phyloP scores from a whole-genome alignment of 2,113 vertebrate genomes.

The Ranitomeya variabilis region DNA sequence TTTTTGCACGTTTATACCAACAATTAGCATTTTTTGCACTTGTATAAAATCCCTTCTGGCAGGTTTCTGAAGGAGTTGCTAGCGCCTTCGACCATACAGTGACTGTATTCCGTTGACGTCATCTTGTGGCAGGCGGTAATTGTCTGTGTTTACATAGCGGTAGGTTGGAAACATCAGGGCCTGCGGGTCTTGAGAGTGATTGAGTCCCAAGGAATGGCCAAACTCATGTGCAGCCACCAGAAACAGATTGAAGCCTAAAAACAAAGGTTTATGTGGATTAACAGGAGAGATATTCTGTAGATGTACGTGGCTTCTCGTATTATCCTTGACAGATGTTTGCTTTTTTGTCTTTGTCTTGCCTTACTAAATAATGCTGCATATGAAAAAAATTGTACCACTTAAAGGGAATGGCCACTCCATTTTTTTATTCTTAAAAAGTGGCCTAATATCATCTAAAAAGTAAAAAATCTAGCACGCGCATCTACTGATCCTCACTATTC shows the following conservation, averaged over 20 bases:
- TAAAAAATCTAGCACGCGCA: too few species aligned
- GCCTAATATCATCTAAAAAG: too few species aligned
- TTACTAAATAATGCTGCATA: too few species aligned
- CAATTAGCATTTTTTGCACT: not conserved
- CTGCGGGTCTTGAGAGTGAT: constrained; percentile 78
- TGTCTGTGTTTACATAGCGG: constrained; percentile 62
- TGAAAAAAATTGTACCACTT: too few species aligned
- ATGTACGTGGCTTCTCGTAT: too few species aligned
- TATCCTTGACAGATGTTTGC: too few species aligned
- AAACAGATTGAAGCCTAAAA: constrained; percentile 81
- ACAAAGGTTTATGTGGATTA: constrained; percentile 38
- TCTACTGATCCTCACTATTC: too few species aligned
- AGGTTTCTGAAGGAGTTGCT: not conserved
- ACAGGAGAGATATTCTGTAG: not conserved
- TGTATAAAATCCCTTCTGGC: not conserved
- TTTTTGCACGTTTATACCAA: not conserved
- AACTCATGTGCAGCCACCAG: constrained; percentile 91
- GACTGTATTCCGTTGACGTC: constrained; percentile 87
- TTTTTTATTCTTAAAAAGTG: too few species aligned
- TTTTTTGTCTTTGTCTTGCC: too few species aligned
- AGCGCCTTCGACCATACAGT: constrained; percentile 80
- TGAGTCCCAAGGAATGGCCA: constrained; percentile 89
- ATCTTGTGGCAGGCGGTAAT: constrained; percentile 76
- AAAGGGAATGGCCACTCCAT: too few species aligned
- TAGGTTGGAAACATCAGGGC: constrained; percentile 89